A percentile compares a stretch with the other conserved stretches of the same genome.
These are phyloP conservation scores for Capitulum mitella DNA, from an alignment of 2,888 invertebrate species.

Conservation along the genomic window DNA sequence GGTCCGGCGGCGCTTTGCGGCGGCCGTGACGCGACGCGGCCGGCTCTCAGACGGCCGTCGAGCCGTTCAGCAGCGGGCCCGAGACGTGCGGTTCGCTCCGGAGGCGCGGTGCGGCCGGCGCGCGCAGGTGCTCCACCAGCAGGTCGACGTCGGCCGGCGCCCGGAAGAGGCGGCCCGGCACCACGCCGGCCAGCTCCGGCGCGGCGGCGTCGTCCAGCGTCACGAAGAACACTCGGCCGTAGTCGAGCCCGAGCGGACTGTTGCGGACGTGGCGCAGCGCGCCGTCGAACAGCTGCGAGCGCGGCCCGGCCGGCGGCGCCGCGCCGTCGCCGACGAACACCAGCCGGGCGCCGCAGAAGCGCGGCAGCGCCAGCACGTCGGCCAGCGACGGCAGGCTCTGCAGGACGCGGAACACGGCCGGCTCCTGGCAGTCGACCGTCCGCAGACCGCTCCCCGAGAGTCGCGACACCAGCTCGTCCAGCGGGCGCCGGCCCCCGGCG, in stretches of 20 bases:
- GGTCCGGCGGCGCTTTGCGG: too few species aligned
- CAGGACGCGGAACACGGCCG: not conserved
- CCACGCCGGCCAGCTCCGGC: not conserved
- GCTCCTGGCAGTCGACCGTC: not conserved
- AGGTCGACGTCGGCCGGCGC: not conserved
- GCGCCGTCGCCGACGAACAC: not conserved
- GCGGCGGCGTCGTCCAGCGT: not conserved
- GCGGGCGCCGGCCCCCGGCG: not conserved
- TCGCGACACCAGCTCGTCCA: not conserved
- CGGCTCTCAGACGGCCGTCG: too few species aligned
- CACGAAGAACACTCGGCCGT: not conserved
- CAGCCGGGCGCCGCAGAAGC: not conserved
- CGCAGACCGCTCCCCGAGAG: not conserved
- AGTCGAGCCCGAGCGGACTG: not conserved
- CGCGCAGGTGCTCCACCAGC: not conserved
- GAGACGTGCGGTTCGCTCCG: too few species aligned
- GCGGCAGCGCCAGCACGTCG: not conserved
- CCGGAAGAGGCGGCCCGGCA: not conserved
- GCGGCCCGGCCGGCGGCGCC: not conserved
- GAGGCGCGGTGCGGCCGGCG: too few species aligned
- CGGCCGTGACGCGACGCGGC: too few species aligned
- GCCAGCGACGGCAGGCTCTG: not conserved
- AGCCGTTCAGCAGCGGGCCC: too few species aligned
- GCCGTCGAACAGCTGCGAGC: not conserved
- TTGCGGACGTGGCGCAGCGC: not conserved